Conservation (phyloP, 2,888 invertebrate genomes). For the Drosophila quinaria region DNA sequence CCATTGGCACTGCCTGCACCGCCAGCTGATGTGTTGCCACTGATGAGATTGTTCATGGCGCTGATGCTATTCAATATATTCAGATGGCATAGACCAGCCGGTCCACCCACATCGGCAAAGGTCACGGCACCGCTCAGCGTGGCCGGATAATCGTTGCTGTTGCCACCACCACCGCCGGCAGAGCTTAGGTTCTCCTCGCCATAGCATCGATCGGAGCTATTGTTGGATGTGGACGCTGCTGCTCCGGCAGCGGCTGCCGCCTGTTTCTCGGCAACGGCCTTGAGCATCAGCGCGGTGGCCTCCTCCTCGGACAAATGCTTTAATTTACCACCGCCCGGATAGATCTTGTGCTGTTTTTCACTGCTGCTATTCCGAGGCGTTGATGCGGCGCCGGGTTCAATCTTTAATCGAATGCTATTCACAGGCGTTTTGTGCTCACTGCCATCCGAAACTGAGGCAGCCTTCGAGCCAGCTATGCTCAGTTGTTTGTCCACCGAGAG, state of each 20-base stretch:
- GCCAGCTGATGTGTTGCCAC: slow-evolving; percentile 72
- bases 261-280: slow-evolving; percentile 81
- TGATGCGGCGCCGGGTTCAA: slow-evolving; percentile 69
- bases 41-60: slow-evolving; percentile 84
- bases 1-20: slow-evolving; percentile 33
- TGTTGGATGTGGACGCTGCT: slow-evolving; percentile 51
- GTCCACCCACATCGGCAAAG: slow-evolving; percentile 79
- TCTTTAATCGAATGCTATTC: slow-evolving; percentile 55
- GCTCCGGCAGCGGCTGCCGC: slow-evolving; percentile 60
- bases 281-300: slow-evolving; percentile 80
- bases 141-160: slow-evolving; percentile 77
- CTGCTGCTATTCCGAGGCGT: slow-evolving; percentile 58
- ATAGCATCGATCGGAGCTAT: slow-evolving; percentile 79
- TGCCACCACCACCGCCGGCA: slow-evolving; percentile 48
- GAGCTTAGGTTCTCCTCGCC: slow-evolving; percentile 70
- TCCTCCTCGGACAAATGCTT: slow-evolving; percentile 83
- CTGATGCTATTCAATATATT: slow-evolving; percentile 84
- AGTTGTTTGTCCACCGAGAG: slow-evolving; percentile 83
- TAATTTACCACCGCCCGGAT: slow-evolving; percentile 71
- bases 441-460: slow-evolving; percentile 37
- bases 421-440: slow-evolving; percentile 77
- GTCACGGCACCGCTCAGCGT: slow-evolving; percentile 75
- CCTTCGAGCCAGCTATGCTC: slow-evolving; percentile 40
- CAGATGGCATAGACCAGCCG: slow-evolving; percentile 82
- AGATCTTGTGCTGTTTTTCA: slow-evolving; percentile 57